A percentile compares a stretch with the other conserved stretches of the same genome.
phyloP scores from a whole-genome alignment of 2,113 vertebrate genomes.

The Narcine bancroftii region DNA sequence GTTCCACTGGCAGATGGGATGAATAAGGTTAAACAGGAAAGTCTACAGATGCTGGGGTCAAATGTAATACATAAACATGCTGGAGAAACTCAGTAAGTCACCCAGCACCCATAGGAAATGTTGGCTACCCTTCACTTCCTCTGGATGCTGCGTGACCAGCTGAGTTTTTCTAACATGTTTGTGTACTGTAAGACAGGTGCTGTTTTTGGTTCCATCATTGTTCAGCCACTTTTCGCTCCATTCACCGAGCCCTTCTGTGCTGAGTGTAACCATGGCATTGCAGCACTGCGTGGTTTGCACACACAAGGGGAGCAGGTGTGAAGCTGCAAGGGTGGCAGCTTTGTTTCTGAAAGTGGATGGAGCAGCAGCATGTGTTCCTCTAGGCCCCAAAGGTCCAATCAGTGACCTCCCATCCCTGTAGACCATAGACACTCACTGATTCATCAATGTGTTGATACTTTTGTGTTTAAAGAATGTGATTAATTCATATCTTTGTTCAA shows the following conservation, averaged over 20 bases:
- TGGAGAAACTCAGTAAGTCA: no score
- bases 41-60: no score
- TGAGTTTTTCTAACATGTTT: no score
- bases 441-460: background rate
- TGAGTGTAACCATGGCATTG: background rate
- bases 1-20: background rate
- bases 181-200: no score
- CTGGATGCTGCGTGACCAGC: no score
- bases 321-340: background rate
- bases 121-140: no score
- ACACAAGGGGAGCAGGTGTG: no score
- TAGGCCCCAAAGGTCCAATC: background rate
- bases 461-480: background rate
- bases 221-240: no score
- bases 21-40: no score
- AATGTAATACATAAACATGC: no score
- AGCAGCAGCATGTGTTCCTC: background rate
- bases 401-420: background rate
- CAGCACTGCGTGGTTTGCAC: background rate
- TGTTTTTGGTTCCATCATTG: background rate
- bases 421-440: background rate
- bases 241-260: background rate
- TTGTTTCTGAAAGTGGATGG: background rate
- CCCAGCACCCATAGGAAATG: no score
- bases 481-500: background rate